Base-by-base conservation (phyloP, 2,888 invertebrate genomes). In the Lamellibrachia satsuma region DNA sequence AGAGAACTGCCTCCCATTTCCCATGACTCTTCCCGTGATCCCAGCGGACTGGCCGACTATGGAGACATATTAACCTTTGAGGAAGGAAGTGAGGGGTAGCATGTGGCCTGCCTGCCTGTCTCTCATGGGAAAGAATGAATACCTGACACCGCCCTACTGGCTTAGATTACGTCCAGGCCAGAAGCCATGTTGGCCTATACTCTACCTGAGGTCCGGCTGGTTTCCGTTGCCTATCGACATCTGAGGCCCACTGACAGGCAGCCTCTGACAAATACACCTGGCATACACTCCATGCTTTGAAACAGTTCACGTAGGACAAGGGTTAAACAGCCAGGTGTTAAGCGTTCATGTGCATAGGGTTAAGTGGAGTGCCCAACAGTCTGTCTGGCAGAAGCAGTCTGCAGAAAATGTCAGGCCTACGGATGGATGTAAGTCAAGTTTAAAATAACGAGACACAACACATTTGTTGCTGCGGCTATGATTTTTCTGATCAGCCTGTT, bases 271-370 rank as follows among this genome's bases (percentile, higher is more conserved):
- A 75, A 75, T 75, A 75, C 75, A 75, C 75, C 75, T 75, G 75
- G 75, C 75, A 22, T 75, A 75, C 75, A 75, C 75, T n/a, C 75
- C 75, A 22, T 75, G 75, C 22, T 15, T 75, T n/a, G n/a, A 75
- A 55, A 75, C 11, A n/a, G 75, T 22, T 4, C 4, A 75, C 22
- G 22, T n/a, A 75, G 75, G 3, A 22, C 15, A 75, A 75, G 75
- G 75, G 75, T 75, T 75, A 75, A 75, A 75, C 75, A n/a, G 75
- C 75, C 75, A 75, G 75, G 75, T 75, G 75, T 75, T 75, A 75
- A 75, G 75, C 22, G 75, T 75, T 75, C 75, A 75, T 22, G 75
- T 75, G 75, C 75, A 22, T n/a, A 75, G 75, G 75, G 75, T 75
- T 75, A 75, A 75, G 75, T 75, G 75, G 75, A 75, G 75, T 75